These are phyloP conservation scores for Hypolimnas misippus DNA, from an alignment of 2,888 invertebrate species.

Conservation along the genomic window DNA sequence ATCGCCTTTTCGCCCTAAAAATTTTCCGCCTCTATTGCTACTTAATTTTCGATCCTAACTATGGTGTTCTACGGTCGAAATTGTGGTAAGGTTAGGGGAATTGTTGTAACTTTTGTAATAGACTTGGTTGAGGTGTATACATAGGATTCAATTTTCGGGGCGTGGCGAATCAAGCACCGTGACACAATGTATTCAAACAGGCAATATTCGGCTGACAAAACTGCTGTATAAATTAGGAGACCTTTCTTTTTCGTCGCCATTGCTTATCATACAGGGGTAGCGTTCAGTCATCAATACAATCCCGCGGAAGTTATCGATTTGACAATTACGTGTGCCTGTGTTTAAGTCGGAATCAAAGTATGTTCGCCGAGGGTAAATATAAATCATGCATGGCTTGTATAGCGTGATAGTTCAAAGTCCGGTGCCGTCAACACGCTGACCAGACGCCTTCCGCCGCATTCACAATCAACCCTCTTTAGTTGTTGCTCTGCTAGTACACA, in stretches of 20 bases:
- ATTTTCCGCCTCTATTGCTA: constrained; percentile 47
- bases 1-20: constrained; percentile 80
- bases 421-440: constrained; percentile 65
- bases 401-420: constrained; percentile 85
- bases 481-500: constrained; percentile 30
- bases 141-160: constrained; percentile 82
- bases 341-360: constrained; percentile 80
- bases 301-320: constrained; percentile 68
- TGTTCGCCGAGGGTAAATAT: constrained; percentile 83
- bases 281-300: constrained; percentile 56
- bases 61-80: constrained; percentile 25
- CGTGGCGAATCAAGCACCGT: constrained; percentile 83
- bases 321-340: constrained; percentile 68
- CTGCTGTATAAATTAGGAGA: constrained; percentile 76
- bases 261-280: constrained; percentile 62
- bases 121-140: constrained; percentile 72
- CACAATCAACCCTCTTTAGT: constrained; percentile 49
- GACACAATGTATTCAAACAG: constrained; percentile 82
- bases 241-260: constrained; percentile 68
- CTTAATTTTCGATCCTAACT: constrained; percentile 50
- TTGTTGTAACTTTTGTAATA: constrained; percentile 60
- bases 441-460: constrained; percentile 61
- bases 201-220: constrained; percentile 76
- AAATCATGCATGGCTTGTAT: constrained; percentile 83
- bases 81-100: constrained; percentile 20